A percentile compares a stretch with the other conserved stretches of the same genome.
Conservation (phyloP, 2,888 invertebrate species). For the Palloptera scutellata region DNA sequence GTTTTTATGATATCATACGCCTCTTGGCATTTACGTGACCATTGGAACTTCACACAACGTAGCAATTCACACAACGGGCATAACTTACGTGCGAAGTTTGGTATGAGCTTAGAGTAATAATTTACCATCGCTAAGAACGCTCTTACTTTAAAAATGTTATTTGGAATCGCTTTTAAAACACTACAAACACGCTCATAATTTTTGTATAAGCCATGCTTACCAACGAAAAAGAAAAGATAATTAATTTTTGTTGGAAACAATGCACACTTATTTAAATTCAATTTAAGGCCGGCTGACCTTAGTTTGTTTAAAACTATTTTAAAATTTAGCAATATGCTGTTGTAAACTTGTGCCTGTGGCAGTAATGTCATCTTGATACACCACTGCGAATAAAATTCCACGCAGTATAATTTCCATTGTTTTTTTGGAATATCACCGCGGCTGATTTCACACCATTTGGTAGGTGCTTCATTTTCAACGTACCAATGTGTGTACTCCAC, state of each 20-base stretch:
- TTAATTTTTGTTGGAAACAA: conserved; percentile 20
- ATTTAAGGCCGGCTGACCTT: no score
- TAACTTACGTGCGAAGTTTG: conserved; percentile 28
- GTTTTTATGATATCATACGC: conserved; percentile 48
- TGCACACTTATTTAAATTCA: no score
- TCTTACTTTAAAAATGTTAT: conserved; percentile 39
- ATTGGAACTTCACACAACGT: neutral
- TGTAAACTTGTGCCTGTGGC: no score
- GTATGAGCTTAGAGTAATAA: conserved; percentile 45
- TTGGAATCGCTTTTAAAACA: conserved; percentile 41
- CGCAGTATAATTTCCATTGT: no score
- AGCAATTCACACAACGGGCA: conserved; percentile 39
- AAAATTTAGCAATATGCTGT: no score
- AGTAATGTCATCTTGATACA: no score
- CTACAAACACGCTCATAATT: conserved; percentile 43
- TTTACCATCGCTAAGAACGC: conserved; percentile 46
- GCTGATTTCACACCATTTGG: no score
- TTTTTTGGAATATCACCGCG: no score
- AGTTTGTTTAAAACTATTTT: no score
- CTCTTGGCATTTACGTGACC: conserved; percentile 29
- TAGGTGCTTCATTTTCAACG: no score
- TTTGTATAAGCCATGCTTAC: conserved; percentile 27
- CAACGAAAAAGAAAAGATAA: conserved; percentile 44
- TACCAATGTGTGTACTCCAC: no score
- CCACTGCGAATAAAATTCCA: no score